Conservation (phyloP, 2,888 invertebrate genomes). For the Ferdinandea cuprea region DNA sequence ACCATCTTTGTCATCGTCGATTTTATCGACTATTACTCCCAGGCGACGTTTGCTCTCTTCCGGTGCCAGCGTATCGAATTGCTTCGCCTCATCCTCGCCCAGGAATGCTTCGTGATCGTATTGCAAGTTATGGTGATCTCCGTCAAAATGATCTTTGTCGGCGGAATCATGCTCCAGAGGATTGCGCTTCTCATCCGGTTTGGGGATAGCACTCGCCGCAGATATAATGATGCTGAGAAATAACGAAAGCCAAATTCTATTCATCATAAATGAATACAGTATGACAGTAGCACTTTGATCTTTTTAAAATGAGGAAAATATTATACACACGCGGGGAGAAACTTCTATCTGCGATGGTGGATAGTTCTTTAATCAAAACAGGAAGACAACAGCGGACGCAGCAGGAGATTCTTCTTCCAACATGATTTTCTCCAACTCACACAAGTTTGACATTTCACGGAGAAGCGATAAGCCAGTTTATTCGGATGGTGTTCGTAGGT, state of each 20-base stretch:
- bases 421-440: slow-evolving; percentile 72
- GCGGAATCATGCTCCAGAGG: slow-evolving; percentile 89
- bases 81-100: slow-evolving; percentile 95
- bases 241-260: slow-evolving; percentile 50
- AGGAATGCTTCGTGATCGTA: slow-evolving; percentile 99
- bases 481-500: slow-evolving; percentile 24
- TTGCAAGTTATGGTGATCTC: slow-evolving; percentile 92
- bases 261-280: slow-evolving; percentile 28
- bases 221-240: slow-evolving; percentile 55
- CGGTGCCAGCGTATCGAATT: slow-evolving; percentile 96
- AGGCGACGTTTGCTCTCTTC: slow-evolving; percentile 97
- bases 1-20: slow-evolving; percentile 93
- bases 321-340: neutral
- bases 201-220: slow-evolving; percentile 86
- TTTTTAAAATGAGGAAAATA: neutral
- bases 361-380: slow-evolving; percentile 50
- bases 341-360: slow-evolving; percentile 21
- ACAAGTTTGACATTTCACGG: slow-evolving; percentile 61
- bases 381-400: slow-evolving; percentile 43
- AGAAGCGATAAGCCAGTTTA: slow-evolving; percentile 6
- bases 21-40: slow-evolving; percentile 95
- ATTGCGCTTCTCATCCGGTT: slow-evolving; percentile 87
- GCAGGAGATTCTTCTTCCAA: slow-evolving; percentile 53
- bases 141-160: slow-evolving; percentile 89
- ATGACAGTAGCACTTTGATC: slow-evolving; percentile 1